Conservation (phyloP, 2,888 invertebrate species). For the Nephrotoma flavescens region DNA sequence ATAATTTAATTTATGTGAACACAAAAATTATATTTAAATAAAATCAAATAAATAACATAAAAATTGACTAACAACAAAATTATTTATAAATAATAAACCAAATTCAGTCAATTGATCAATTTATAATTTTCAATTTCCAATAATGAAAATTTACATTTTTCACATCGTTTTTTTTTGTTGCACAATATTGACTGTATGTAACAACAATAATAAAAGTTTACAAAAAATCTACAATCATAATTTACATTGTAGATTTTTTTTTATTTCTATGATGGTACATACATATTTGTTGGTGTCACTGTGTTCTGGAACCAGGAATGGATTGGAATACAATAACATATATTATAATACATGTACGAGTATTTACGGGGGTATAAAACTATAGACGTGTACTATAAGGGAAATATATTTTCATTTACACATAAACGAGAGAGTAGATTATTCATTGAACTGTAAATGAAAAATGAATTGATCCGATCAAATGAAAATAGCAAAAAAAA, state of each 20-base stretch:
- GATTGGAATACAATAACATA: not conserved
- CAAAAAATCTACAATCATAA: not conserved
- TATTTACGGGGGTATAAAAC: not conserved
- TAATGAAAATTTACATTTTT: not conserved
- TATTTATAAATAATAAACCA: not conserved
- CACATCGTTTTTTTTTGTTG: not conserved
- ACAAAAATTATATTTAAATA: not conserved
- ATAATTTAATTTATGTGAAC: not conserved
- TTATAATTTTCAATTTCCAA: not conserved
- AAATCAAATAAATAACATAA: not conserved
- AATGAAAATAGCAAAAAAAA: not conserved
- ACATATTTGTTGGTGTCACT: not conserved
- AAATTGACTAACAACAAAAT: not conserved
- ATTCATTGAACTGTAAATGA: conserved; percentile 26
- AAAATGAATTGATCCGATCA: conserved; percentile 24
- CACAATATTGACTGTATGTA: not conserved
- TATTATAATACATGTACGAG: not conserved
- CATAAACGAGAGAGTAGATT: not conserved
- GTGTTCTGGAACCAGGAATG: not conserved
- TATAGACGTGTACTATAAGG: not conserved
- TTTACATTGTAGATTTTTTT: not conserved
- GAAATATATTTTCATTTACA: not conserved
- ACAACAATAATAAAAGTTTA: not conserved
- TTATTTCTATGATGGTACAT: not conserved
- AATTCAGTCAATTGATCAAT: not conserved